phyloP scores from a whole-genome alignment of 2,797 vertebrate species.

The Enteromius mattozi region DNA sequence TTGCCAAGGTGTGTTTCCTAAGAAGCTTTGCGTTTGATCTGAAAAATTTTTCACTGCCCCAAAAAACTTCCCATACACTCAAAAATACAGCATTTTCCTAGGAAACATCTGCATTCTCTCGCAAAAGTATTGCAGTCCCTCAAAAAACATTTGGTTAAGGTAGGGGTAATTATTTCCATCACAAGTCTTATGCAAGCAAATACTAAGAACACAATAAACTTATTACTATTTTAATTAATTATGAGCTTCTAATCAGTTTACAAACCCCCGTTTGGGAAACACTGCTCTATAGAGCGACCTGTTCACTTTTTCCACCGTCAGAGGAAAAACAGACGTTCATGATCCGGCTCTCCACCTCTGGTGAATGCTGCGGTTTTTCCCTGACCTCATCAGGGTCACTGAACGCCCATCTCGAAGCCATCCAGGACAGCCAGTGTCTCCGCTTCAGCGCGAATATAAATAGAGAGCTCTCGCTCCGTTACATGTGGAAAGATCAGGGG shows the following conservation, averaged over 20 bases:
- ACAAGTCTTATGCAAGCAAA: too few relatives aligned
- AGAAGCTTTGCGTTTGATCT: too few relatives aligned
- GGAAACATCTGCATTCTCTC: too few relatives aligned
- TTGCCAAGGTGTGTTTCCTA: too few relatives aligned
- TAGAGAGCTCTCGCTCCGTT: not conserved
- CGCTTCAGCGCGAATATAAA: not conserved
- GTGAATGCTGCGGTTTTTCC: constrained; percentile 10
- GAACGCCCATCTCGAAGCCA: not conserved
- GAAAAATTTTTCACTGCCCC: too few relatives aligned
- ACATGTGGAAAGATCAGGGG: not conserved
- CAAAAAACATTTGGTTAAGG: too few relatives aligned
- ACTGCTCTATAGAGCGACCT: not conserved
- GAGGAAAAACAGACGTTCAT: not conserved
- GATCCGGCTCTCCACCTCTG: not conserved
- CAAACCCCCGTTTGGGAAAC: not conserved
- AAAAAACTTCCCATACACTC: too few relatives aligned
- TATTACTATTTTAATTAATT: not conserved
- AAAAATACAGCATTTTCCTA: too few relatives aligned
- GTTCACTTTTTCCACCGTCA: constrained; percentile 14
- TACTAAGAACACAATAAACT: not conserved
- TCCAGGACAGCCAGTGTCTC: not conserved
- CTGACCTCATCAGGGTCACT: constrained; percentile 9
- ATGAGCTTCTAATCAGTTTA: not conserved
- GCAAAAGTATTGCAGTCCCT: too few relatives aligned
- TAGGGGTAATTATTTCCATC: not conserved